phyloP scores from a whole-genome alignment of 2,888 invertebrate genomes.

The Polydrusus pterygomalis region DNA sequence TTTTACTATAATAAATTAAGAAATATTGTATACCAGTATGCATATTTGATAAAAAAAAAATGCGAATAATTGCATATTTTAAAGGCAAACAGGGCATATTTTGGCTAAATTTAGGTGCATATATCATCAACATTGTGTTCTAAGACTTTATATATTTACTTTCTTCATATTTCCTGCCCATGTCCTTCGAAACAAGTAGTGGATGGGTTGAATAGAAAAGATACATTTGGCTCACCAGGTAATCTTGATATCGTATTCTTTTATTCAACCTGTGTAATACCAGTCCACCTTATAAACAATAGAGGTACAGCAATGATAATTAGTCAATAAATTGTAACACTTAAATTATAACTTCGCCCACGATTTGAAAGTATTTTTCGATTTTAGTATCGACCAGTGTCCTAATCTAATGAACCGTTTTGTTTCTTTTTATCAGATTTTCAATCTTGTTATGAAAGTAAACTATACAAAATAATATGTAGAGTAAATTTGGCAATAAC shows the following conservation, averaged over 20 bases:
- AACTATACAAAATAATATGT: conserved; percentile 44
- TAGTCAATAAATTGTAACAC: conserved; percentile 53
- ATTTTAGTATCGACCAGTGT: conserved; percentile 40
- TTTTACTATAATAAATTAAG: too few species aligned
- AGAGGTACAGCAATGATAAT: conserved; percentile 43
- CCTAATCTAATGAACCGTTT: conserved; percentile 55
- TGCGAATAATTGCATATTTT: too few species aligned
- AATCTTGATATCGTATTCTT: background rate
- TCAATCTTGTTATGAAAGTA: conserved; percentile 51
- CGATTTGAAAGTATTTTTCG: conserved; percentile 54
- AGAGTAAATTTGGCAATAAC: conserved; percentile 53
- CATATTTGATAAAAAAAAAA: too few species aligned
- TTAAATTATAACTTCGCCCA: conserved; percentile 53
- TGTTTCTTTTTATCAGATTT: conserved; percentile 48
- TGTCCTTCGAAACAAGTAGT: too few species aligned
- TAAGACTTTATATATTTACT: too few species aligned
- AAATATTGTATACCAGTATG: too few species aligned
- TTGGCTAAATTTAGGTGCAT: too few species aligned
- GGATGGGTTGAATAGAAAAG: background rate
- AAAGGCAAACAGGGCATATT: too few species aligned
- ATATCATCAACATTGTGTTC: too few species aligned
- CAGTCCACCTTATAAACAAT: conserved; percentile 37
- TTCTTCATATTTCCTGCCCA: too few species aligned
- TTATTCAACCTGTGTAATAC: conserved; percentile 19
- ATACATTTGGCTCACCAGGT: background rate